Conservation (phyloP, 37 sponge, comb jelly and placozoan genomes). For the Amphimedon queenslandica region DNA sequence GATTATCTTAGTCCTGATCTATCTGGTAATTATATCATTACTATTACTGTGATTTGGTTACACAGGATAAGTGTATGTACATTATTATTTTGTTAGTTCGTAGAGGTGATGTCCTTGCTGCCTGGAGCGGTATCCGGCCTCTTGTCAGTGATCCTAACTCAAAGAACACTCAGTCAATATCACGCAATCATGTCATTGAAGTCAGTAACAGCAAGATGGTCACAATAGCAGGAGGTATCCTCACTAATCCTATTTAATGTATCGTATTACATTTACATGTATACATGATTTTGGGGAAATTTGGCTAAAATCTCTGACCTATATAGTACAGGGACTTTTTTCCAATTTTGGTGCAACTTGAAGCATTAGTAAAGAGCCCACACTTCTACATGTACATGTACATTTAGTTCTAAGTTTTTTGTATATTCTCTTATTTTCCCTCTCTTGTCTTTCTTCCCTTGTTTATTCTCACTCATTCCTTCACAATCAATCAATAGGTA, state of each 20-base stretch:
- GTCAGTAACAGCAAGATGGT: conserved; percentile 80
- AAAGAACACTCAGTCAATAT: conserved; percentile 90
- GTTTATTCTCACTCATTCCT: background rate
- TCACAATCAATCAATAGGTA: conserved; percentile 43
- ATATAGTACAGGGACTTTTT: too few relatives aligned
- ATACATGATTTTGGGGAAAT: too few relatives aligned
- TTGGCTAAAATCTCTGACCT: too few relatives aligned
- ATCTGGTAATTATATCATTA: conserved; percentile 40
- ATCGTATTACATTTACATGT: too few relatives aligned
- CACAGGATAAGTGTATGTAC: too few relatives aligned
- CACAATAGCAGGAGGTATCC: conserved; percentile 97
- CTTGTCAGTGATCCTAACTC: conserved; percentile 86
- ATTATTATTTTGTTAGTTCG: conserved; percentile 52
- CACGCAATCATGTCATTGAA: conserved; percentile 97
- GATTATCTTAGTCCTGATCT: conserved; percentile 84
- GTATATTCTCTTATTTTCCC: conserved; percentile 12
- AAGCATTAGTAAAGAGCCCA: too few relatives aligned
- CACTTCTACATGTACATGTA: too few relatives aligned
- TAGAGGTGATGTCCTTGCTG: conserved; percentile 96
- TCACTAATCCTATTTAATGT: too few relatives aligned
- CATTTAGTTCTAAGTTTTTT: too few relatives aligned
- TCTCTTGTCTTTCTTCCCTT: background rate
- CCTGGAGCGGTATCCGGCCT: conserved; percentile 98
- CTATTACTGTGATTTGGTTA: too few relatives aligned
- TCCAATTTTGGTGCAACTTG: too few relatives aligned